phyloP scores from a whole-genome alignment of 2,113 vertebrate genomes.

The Trinectes maculatus region DNA sequence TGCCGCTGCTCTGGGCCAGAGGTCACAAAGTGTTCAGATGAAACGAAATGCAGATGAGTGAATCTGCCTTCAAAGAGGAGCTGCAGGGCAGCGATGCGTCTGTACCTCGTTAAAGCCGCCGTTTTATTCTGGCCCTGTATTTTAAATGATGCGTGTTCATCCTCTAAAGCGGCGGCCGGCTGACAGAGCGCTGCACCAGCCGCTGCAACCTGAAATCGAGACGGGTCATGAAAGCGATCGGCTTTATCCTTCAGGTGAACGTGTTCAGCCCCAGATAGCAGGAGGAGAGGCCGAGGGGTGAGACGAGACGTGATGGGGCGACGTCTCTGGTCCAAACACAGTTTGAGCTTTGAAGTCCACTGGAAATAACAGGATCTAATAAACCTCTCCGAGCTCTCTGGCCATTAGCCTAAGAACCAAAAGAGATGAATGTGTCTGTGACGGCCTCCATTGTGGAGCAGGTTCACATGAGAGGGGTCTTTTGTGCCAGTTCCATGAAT shows the following conservation, averaged over 20 bases:
- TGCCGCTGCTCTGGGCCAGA: constrained; percentile 13
- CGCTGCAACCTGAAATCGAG: constrained; percentile 21
- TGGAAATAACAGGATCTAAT: constrained; percentile 37
- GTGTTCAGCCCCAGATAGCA: constrained; percentile 16
- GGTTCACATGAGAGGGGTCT: constrained; percentile 26
- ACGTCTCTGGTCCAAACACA: constrained; percentile 18
- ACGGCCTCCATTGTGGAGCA: constrained; percentile 37
- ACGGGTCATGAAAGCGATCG: constrained; percentile 1
- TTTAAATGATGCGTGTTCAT: constrained; percentile 28
- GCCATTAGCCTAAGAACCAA: constrained; percentile 42
- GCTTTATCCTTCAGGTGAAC: constrained; percentile 22
- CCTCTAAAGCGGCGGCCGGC: neutral
- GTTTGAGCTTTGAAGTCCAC: constrained; percentile 43
- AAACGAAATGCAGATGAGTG: constrained; percentile 24
- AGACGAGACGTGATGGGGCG: constrained; percentile 8
- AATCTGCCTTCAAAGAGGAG: constrained; percentile 13
- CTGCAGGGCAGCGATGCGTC: neutral
- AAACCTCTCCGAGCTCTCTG: constrained; percentile 28
- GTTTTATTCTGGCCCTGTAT: constrained; percentile 15
- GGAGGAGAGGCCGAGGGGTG: constrained; percentile 12
- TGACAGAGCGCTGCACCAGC: constrained; percentile 6
- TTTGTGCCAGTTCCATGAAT: constrained; percentile 23
- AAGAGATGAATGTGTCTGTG: constrained; percentile 35
- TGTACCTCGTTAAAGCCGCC: constrained; percentile 4
- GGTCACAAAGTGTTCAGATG: constrained; percentile 23